Conservation (phyloP, 2,888 invertebrate species). For the Pandemis corylana region DNA sequence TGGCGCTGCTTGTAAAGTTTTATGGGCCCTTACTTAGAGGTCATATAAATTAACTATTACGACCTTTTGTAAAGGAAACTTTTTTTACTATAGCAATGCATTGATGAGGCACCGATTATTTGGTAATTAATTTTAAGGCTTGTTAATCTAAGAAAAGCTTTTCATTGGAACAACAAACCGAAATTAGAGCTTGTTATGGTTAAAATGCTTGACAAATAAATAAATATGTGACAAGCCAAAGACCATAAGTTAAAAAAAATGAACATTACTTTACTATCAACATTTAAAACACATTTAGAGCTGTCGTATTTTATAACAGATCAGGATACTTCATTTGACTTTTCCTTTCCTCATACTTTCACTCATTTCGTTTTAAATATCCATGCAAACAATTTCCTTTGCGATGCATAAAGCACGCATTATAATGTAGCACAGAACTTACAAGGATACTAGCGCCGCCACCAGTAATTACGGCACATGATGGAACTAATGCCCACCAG, state of each 20-base stretch:
- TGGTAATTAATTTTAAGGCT: slow-evolving; percentile 13
- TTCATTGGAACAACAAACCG: not conserved
- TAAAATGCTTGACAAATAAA: no score
- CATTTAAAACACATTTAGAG: no score
- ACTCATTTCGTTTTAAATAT: not conserved
- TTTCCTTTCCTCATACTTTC: not conserved
- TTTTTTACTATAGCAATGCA: slow-evolving; percentile 26
- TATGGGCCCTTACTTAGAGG: slow-evolving; percentile 64
- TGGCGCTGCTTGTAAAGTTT: slow-evolving; percentile 72
- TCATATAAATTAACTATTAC: slow-evolving; percentile 60
- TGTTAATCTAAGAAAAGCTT: not conserved
- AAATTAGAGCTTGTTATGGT: not conserved
- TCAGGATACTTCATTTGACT: no score
- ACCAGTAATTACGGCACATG: slow-evolving; percentile 55
- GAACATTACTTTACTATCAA: no score
- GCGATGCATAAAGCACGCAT: slow-evolving; percentile 43
- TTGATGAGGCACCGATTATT: slow-evolving; percentile 22
- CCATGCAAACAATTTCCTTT: not conserved
- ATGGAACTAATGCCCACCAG: slow-evolving; percentile 51
- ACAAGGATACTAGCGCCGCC: slow-evolving; percentile 55
- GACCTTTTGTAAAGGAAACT: slow-evolving; percentile 48
- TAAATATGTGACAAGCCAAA: no score
- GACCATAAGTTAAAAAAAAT: no score
- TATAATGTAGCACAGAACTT: slow-evolving; percentile 60
- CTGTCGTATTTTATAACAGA: no score